Base-by-base conservation (phyloP, 2,888 invertebrate species). In the Helleia helle region DNA sequence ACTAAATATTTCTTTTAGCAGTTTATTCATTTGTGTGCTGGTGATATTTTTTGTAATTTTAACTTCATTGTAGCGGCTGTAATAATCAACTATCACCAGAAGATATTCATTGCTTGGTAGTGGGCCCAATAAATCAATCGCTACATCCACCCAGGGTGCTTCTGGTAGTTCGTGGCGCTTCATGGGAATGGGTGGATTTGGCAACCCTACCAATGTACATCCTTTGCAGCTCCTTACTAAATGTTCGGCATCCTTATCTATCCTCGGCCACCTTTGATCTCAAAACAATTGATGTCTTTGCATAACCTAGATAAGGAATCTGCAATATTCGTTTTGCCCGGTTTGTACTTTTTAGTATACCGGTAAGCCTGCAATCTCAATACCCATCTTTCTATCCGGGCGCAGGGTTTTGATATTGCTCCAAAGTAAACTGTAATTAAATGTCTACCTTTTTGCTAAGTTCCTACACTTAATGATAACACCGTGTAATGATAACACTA, bases 361-460 rank as follows among this genome's bases (percentile, higher is more conserved):
- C 13, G 5, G 8, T 50, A 57, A 0, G 54, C 12, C 26, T 57
- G 56, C 0, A 56, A 22, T 0, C 56, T 8, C 1, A 57, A 14
- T 1, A 59, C 50, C 55, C 58, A 58, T 1, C 52, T 14, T 24
- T 56, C 54, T 0, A 56, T 29, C 5, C 67, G 28, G 0, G 64
- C 67, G 29, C 59, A 62, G 5, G 65, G 64, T 46, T 60, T 65
- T 0, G 62, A 59, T 38, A 51, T 55, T 8, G 51, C 44, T 0
- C 57, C 43, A 38, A 65, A 66, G 3, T 68, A 26, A 3, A 54
- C 41, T 22, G n/a, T n/a, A n/a, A n/a, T n/a, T n/a, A n/a, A n/a
- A n/a, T n/a, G n/a, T n/a, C n/a, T n/a, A n/a, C n/a, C n/a, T n/a
- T n/a, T n/a, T n/a, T n/a, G n/a, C n/a, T n/a, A n/a, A n/a, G n/a